Conservation (phyloP, 2,113 vertebrate genomes). For the Gymnorhina tibicen region DNA sequence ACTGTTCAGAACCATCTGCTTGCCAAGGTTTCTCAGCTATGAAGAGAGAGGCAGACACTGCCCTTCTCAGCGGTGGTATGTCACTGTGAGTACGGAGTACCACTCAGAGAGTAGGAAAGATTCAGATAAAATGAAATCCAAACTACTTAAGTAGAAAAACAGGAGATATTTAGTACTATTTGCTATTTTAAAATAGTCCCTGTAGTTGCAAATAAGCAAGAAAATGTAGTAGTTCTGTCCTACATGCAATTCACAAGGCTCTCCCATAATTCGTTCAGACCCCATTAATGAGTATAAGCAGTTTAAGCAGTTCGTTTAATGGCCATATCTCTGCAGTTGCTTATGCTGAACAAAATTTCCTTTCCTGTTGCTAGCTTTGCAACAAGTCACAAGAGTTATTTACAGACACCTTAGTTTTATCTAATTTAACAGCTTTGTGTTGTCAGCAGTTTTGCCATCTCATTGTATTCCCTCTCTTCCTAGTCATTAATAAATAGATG, state of each 20-base stretch:
- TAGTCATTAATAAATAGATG: constrained; percentile 53
- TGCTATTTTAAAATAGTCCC: neutral
- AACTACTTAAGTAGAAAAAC: neutral
- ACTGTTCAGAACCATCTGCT: constrained; percentile 18
- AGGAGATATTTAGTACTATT: neutral
- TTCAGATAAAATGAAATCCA: neutral
- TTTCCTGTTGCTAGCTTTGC: constrained; percentile 33
- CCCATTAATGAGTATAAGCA: neutral
- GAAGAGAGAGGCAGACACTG: neutral
- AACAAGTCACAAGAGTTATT: constrained; percentile 45
- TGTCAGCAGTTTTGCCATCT: constrained; percentile 59
- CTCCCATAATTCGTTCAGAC: neutral
- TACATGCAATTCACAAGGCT: neutral
- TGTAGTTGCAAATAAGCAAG: neutral
- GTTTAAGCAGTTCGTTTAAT: constrained; percentile 34
- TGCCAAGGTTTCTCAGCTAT: constrained; percentile 37
- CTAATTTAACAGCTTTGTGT: constrained; percentile 50
- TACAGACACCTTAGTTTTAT: constrained; percentile 42
- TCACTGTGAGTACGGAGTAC: neutral
- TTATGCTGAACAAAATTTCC: constrained; percentile 31
- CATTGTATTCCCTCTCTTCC: constrained; percentile 26
- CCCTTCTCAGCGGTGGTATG: neutral
- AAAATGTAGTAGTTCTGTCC: neutral
- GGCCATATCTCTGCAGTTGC: neutral
- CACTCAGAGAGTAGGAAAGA: neutral